Conservation (phyloP, 2,113 vertebrate genomes). For the Cyprinodon tularosa region DNA sequence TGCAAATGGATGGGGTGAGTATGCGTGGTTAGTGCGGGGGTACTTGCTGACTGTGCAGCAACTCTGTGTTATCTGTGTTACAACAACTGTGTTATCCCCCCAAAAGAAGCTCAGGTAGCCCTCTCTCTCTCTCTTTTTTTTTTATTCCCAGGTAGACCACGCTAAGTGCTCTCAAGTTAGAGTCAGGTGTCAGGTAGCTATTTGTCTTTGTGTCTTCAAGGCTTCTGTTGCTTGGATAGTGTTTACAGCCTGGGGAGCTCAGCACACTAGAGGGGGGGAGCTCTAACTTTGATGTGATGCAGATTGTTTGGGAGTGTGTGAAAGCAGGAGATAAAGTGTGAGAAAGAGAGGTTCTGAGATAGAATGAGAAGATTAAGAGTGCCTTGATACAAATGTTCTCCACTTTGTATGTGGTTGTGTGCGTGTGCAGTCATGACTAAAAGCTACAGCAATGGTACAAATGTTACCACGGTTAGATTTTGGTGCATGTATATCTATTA, state of each 20-base stretch:
- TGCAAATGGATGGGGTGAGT: constrained; percentile 14
- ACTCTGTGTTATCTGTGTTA: constrained; percentile 18
- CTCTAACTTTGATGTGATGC: constrained; percentile 70
- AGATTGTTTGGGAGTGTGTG: constrained; percentile 64
- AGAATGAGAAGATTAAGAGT: constrained; percentile 4
- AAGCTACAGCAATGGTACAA: not conserved
- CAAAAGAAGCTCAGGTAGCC: constrained; percentile 63
- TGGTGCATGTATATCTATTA: not conserved
- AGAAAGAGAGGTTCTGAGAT: constrained; percentile 30
- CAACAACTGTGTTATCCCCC: constrained; percentile 41
- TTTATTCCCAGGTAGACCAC: constrained; percentile 57
- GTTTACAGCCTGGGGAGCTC: constrained; percentile 71
- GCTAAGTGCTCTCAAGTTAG: constrained; percentile 71
- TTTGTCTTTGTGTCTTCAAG: constrained; percentile 78
- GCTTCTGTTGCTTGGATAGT: constrained; percentile 74
- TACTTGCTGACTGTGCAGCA: constrained; percentile 35
- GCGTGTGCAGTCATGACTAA: constrained; percentile 1
- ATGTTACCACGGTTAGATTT: not conserved
- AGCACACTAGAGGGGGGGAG: constrained; percentile 23
- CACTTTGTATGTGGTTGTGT: constrained; percentile 13
- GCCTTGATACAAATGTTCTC: constrained; percentile 33
- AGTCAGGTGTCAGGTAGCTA: constrained; percentile 78
- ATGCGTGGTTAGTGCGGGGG: constrained; percentile 16
- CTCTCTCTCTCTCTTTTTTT: constrained; percentile 33
- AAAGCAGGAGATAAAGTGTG: constrained; percentile 29